Conservation (phyloP, 1,140 invertebrate species). For the Bombus waltoni region DNA sequence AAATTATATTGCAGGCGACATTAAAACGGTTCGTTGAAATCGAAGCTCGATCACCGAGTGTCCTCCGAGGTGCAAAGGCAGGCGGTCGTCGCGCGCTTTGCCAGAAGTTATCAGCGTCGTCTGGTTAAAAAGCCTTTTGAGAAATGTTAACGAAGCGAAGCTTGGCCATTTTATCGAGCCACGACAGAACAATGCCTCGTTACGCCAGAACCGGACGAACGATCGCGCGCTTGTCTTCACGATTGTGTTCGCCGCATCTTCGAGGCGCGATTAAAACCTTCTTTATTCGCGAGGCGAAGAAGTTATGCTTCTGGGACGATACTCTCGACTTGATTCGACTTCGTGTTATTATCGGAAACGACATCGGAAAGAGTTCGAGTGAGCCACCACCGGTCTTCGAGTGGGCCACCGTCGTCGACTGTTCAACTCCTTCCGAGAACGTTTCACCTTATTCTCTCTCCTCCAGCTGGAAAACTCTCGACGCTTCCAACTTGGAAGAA, state of each 20-base stretch:
- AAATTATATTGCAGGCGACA: background rate
- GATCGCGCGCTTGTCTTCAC: background rate
- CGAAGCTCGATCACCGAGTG: background rate
- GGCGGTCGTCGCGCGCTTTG: background rate
- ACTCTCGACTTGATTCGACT: slow-evolving; percentile 17
- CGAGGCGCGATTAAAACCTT: slow-evolving; percentile 36
- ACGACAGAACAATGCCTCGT: slow-evolving; percentile 55
- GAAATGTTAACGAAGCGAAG: slow-evolving; percentile 55
- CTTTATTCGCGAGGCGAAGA: slow-evolving; percentile 15
- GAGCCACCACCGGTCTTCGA: too few relatives aligned
- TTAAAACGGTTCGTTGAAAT: background rate
- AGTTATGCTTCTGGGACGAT: background rate
- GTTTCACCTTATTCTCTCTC: background rate
- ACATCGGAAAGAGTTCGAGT: too few relatives aligned
- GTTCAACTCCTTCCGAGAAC: too few relatives aligned
- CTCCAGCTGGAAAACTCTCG: background rate
- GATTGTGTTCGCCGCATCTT: slow-evolving; percentile 33
- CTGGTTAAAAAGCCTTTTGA: slow-evolving; percentile 22
- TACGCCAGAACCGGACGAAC: slow-evolving; percentile 11
- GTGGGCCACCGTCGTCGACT: too few relatives aligned
- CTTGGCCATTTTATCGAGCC: slow-evolving; percentile 42
- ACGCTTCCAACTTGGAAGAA: background rate
- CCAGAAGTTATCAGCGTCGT: background rate
- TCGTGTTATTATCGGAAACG: background rate
- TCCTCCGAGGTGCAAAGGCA: background rate